Evolutionary conservation across 2,113 vertebrate genomes (phyloP).

Genomic region (Epinephelus fuscoguttatus): DNA sequence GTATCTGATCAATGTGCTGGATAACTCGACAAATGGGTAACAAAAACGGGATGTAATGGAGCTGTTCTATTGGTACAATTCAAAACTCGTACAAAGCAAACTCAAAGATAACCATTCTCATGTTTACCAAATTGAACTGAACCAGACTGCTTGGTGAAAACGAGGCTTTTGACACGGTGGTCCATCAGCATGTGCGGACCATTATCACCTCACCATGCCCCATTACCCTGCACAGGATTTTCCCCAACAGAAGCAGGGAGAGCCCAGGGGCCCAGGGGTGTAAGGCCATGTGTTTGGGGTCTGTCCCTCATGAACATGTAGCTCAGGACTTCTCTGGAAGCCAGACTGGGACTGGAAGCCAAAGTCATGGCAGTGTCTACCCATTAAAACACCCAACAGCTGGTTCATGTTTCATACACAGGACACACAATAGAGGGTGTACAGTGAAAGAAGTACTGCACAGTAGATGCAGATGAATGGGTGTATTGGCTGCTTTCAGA

Average conservation of each 20-base stretch:
- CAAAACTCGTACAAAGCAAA: no score
- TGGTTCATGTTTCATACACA: slow-evolving; percentile 13
- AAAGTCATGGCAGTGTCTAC: not conserved
- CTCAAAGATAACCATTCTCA: no score
- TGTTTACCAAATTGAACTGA: no score
- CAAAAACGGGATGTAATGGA: no score
- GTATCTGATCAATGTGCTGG: no score
- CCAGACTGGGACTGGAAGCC: not conserved
- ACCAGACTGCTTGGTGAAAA: no score
- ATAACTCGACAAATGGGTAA: no score
- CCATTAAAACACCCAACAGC: slow-evolving; percentile 40
- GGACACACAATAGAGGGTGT: not conserved
- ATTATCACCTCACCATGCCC: slow-evolving; percentile 65
- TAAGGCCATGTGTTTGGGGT: slow-evolving; percentile 13
- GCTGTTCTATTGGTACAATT: no score
- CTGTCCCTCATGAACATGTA: not conserved
- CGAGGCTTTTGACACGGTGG: slow-evolving; percentile 38
- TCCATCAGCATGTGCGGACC: slow-evolving; percentile 42
- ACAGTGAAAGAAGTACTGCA: not conserved
- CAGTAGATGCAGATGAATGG: not conserved
- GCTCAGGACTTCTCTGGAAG: slow-evolving; percentile 6
- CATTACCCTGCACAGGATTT: slow-evolving; percentile 39
- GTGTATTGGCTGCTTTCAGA: not conserved
- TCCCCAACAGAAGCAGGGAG: slow-evolving; percentile 8
- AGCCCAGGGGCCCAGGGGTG: not conserved